A percentile compares a stretch with the other conserved stretches of the same genome.
phyloP scores from a whole-genome alignment of 2,113 vertebrate genomes.

The Ia io region DNA sequence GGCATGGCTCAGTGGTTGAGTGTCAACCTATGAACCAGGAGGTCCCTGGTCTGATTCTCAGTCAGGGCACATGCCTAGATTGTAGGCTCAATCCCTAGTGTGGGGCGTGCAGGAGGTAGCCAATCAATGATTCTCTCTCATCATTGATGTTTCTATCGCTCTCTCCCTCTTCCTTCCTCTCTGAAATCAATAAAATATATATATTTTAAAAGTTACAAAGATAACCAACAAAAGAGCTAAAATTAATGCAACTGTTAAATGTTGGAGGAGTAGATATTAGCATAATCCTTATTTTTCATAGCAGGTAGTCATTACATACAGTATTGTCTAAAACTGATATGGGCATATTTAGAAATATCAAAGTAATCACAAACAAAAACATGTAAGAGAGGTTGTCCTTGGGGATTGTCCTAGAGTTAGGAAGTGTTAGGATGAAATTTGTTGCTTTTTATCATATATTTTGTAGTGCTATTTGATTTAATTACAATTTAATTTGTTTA shows the following conservation, averaged over 20 bases:
- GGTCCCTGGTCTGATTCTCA: too few relatives aligned
- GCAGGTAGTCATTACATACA: not conserved
- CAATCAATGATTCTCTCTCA: too few relatives aligned
- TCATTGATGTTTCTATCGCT: too few relatives aligned
- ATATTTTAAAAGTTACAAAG: constrained; percentile 19
- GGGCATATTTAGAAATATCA: not conserved
- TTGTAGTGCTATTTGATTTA: not conserved
- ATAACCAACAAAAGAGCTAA: constrained; percentile 17
- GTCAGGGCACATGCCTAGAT: too few relatives aligned
- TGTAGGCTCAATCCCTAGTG: too few relatives aligned
- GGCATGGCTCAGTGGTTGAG: too few relatives aligned
- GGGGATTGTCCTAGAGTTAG: not conserved
- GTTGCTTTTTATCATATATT: constrained; percentile 27
- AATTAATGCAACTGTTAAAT: not conserved
- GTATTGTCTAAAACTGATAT: not conserved
- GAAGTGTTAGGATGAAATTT: not conserved
- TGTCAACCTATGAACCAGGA: too few relatives aligned
- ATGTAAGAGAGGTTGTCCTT: not conserved
- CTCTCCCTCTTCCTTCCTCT: too few relatives aligned
- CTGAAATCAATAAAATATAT: too few relatives aligned
- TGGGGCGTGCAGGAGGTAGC: too few relatives aligned
- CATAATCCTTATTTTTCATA: constrained; percentile 1
- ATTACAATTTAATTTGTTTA: not conserved
- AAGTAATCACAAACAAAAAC: constrained; percentile 18
- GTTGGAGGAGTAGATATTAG: not conserved